These are phyloP conservation scores for Engystomops pustulosus DNA, from an alignment of 2,113 vertebrate species.

Conservation along the genomic window DNA sequence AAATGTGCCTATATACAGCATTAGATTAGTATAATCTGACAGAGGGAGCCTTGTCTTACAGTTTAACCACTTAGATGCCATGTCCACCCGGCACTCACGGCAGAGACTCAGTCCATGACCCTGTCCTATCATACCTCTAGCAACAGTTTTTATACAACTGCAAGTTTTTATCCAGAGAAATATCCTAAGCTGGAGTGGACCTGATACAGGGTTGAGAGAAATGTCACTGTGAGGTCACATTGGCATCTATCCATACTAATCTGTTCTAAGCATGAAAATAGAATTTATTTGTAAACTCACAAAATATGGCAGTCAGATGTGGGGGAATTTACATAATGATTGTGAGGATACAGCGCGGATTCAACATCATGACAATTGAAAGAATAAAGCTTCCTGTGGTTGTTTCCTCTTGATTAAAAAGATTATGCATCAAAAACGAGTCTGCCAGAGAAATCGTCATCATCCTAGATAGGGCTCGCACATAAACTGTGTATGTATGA, in stretches of 20 bases:
- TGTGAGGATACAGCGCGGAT: background rate
- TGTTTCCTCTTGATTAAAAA: slow-evolving; percentile 17
- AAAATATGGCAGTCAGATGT: slow-evolving; percentile 29
- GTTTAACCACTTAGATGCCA: too few relatives aligned
- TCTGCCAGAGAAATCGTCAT: background rate
- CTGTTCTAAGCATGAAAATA: background rate
- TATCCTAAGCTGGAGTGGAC: background rate
- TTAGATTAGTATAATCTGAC: too few relatives aligned
- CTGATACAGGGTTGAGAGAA: background rate
- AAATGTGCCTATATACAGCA: too few relatives aligned
- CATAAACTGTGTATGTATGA: background rate
- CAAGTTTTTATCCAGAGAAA: background rate
- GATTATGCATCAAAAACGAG: background rate
- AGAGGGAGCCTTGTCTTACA: too few relatives aligned
- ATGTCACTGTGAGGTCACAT: background rate
- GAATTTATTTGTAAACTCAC: too few relatives aligned
- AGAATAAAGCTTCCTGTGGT: slow-evolving; percentile 3
- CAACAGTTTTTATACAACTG: too few relatives aligned
- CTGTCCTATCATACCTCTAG: too few relatives aligned
- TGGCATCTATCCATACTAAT: background rate
- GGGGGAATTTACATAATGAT: background rate
- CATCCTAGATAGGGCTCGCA: background rate
- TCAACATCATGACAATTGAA: background rate
- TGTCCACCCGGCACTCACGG: too few relatives aligned
- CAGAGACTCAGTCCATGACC: too few relatives aligned